Conservation (phyloP, 2,113 vertebrate genomes). For the Polypterus senegalus region DNA sequence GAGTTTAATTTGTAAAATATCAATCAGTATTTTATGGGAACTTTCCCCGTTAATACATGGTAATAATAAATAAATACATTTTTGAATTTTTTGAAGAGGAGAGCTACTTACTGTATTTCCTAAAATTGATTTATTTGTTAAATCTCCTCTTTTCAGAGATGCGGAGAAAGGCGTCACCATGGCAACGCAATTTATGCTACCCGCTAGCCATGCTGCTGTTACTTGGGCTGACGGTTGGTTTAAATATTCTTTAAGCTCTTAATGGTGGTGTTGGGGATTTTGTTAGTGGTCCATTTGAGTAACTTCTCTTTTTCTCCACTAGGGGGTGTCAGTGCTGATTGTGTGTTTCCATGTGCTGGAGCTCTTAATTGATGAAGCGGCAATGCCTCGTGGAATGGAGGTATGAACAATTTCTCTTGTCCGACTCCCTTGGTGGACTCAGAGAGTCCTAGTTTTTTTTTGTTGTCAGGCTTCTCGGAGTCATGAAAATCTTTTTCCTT, state of each 20-base stretch:
- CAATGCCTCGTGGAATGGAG: constrained; percentile 88
- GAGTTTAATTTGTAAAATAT: no score
- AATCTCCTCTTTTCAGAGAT: constrained; percentile 49
- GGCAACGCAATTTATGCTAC: constrained; percentile 91
- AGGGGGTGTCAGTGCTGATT: constrained; percentile 84
- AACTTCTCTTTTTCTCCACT: constrained; percentile 11
- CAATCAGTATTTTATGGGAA: no score
- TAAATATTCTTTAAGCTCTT: no score
- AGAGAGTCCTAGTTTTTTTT: no score
- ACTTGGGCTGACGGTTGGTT: constrained; percentile 69
- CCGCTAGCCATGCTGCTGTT: constrained; percentile 84
- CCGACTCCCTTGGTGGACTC: no score
- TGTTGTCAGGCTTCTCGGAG: no score
- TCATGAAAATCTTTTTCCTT: not conserved
- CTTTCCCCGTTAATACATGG: no score
- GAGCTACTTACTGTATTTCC: not conserved
- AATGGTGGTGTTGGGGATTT: not conserved
- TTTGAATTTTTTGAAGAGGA: not conserved
- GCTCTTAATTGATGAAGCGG: constrained; percentile 80
- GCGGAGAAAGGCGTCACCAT: constrained; percentile 71
- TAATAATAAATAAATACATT: no score
- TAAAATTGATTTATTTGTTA: not conserved
- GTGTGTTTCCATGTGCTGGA: constrained; percentile 88
- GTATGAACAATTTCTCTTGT: constrained; percentile 34
- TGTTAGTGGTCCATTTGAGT: not conserved